Evolutionary conservation across 2,888 invertebrate genomes (phyloP).

Genomic region (Eupithecia insigniata): DNA sequence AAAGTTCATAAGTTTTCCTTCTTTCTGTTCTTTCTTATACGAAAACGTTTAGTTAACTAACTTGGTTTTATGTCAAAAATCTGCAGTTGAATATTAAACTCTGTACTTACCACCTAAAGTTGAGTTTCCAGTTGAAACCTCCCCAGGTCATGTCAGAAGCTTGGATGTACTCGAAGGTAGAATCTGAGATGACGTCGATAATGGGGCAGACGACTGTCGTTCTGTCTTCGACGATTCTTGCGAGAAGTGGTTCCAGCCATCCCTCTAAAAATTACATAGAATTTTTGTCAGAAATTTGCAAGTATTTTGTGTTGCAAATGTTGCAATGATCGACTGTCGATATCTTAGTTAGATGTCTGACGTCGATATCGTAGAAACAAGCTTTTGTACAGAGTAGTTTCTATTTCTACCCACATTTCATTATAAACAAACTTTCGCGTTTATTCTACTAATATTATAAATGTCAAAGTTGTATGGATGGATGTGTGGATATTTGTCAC

Average conservation of each 20-base stretch:
- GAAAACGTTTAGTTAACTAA: neutral
- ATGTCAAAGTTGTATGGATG: too few species aligned
- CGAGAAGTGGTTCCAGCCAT: constrained; percentile 98
- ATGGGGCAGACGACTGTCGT: constrained; percentile 98
- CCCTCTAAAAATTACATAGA: constrained; percentile 87
- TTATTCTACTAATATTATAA: too few species aligned
- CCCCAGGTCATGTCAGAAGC: constrained; percentile 99
- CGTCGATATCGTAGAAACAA: too few species aligned
- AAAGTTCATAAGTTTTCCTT: neutral
- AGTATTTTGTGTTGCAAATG: too few species aligned
- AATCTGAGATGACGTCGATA: constrained; percentile 99
- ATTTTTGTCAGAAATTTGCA: neutral
- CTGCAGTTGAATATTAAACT: neutral
- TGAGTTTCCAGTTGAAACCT: constrained; percentile 99
- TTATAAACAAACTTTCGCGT: too few species aligned
- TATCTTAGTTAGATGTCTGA: too few species aligned
- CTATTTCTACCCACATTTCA: too few species aligned
- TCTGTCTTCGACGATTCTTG: constrained; percentile 95
- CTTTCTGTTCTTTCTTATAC: neutral
- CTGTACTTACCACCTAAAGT: constrained; percentile 95
- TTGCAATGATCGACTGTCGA: too few species aligned
- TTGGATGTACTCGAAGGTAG: constrained; percentile 99
- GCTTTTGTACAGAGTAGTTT: too few species aligned
- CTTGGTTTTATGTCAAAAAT: neutral
- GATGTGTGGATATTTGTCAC: too few species aligned